These are phyloP conservation scores for Gnathonemus longibarbis DNA, from an alignment of 2,113 vertebrate species.

Conservation along the genomic window DNA sequence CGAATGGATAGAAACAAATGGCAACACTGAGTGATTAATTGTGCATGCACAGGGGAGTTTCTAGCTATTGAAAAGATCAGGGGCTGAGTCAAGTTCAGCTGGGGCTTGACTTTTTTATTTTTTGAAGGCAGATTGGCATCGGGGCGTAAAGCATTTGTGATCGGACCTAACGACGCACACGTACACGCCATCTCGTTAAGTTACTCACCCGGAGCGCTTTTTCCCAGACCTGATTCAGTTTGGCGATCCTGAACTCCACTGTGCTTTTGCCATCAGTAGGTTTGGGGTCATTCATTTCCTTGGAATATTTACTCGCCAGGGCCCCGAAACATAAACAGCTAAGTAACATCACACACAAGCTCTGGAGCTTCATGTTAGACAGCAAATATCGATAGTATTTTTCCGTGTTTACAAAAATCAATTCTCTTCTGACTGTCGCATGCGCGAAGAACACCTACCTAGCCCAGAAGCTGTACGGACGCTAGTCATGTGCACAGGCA, in stretches of 20 bases:
- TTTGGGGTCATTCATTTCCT: constrained; percentile 70
- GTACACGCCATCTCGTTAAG: neutral
- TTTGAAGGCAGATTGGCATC: no score
- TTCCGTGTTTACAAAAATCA: neutral
- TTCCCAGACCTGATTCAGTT: constrained; percentile 87
- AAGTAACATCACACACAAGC: constrained; percentile 31
- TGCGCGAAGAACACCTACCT: neutral
- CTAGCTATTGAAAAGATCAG: no score
- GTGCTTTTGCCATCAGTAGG: constrained; percentile 38
- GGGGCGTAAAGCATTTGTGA: no score
- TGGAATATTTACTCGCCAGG: constrained; percentile 75
- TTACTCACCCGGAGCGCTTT: constrained; percentile 79
- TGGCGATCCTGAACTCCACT: constrained; percentile 80
- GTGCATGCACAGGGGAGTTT: no score
- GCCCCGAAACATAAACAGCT: constrained; percentile 34
- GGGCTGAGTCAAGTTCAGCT: no score
- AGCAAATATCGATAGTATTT: neutral
- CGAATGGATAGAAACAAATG: neutral
- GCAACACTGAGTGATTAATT: neutral
- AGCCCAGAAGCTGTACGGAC: neutral
- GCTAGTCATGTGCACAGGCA: constrained; percentile 38
- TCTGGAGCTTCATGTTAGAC: constrained; percentile 37
- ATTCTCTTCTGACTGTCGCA: neutral
- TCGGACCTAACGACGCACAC: no score
- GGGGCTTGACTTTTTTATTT: no score